phyloP scores from a whole-genome alignment of 2,888 invertebrate genomes.

The Platycnemis pennipes region DNA sequence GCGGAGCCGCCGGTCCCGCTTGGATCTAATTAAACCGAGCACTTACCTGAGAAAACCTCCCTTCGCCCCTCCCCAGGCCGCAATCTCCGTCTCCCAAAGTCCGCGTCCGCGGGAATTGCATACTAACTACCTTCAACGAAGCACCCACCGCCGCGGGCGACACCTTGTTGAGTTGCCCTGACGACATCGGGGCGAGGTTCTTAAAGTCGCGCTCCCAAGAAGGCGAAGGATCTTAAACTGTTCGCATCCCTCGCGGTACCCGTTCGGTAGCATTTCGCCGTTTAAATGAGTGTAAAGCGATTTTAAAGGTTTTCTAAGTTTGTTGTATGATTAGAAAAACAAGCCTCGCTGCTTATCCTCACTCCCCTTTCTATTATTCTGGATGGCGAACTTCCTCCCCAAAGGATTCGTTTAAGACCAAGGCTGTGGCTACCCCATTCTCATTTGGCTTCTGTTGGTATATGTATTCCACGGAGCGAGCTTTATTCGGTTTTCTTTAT shows the following conservation, averaged over 20 bases:
- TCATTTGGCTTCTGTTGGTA: neutral
- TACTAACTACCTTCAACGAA: neutral
- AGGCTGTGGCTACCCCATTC: neutral
- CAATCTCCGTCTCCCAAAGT: neutral
- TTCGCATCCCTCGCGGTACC: neutral
- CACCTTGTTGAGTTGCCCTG: slow-evolving; percentile 16
- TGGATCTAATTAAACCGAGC: neutral
- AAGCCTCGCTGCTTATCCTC: neutral
- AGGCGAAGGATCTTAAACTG: neutral
- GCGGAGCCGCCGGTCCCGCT: neutral
- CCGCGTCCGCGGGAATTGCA: neutral
- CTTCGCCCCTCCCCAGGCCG: neutral
- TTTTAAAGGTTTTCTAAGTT: neutral
- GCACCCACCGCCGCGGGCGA: neutral
- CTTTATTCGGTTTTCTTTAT: neutral
- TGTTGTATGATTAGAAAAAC: neutral
- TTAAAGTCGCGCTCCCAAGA: neutral
- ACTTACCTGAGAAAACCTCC: neutral
- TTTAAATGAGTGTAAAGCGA: neutral
- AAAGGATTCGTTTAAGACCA: neutral
- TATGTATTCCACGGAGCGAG: neutral
- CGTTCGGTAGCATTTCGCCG: neutral
- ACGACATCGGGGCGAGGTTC: neutral
- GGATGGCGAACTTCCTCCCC: neutral
- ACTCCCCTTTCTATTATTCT: neutral